Evolutionary conservation across 2,888 invertebrate genomes (phyloP), one percentile per base, ranked within the genome.

Genomic region (Drosophila paramelanica): DNA sequence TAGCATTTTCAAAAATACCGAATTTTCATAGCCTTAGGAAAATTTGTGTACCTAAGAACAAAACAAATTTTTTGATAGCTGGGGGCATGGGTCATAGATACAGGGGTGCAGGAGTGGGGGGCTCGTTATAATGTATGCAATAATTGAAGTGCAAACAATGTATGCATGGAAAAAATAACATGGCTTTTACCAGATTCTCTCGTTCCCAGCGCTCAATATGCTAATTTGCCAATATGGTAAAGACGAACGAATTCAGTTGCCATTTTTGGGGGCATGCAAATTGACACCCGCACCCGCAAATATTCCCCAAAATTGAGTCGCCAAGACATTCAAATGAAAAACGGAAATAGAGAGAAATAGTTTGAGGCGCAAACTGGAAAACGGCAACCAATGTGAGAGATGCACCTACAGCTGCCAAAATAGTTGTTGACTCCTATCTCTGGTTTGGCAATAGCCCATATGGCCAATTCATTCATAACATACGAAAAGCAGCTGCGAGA

Each of bases 91-190:
- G 13, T 1, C 8, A 1, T 5, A 17, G n/a, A 5, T 7, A 14
- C 3, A 8, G 13, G 7, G 13, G 43, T 10, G 23, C 23, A 1
- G 13, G 7, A 33, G 14, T 27, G 0, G 13, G 1, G n/a, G 14
- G 13, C 7, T 5, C 4, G 33, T 4, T 10, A 20, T 53, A 50
- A 67, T 60, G 36, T 51, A 49, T 67, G 61, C 80, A 67, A 66
- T 78, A 80, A 85, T 81, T 79, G 67, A 81, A 75, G 57, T 79
- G 75, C 81, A 78, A 71, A 79, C 74, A 73, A 77, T 73, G 73
- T 73, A 78, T 79, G 79, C 71, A 75, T 69, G 62, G 60, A 73
- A 66, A 77, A 77, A 77, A 69, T 66, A 64, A 58, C 75, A 79
- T 62, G 55, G 58, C 64, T 65, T 62, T 67, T 57, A 57, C 53